phyloP scores from a whole-genome alignment of 2,888 invertebrate genomes.

The Endotricha flammealis region DNA sequence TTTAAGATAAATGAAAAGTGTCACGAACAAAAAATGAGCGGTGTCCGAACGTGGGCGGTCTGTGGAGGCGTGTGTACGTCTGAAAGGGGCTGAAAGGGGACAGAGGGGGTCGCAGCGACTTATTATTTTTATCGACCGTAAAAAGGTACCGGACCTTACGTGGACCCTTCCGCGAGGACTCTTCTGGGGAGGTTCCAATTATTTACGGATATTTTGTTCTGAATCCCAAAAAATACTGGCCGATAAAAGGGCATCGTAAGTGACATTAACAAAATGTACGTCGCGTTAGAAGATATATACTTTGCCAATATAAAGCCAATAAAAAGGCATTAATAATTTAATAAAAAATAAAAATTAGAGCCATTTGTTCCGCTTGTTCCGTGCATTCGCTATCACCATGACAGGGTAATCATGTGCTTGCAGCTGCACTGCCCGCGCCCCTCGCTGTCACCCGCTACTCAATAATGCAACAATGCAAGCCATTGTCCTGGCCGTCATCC shows the following conservation, averaged over 20 bases:
- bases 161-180: conserved; percentile 57
- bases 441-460: conserved; percentile 46
- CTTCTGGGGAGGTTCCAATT: conserved; percentile 62
- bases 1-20: conserved; percentile 35
- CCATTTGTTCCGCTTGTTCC: conserved; percentile 66
- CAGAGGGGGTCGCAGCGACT: conserved; percentile 41
- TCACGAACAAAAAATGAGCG: conserved; percentile 73
- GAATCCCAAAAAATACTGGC: conserved; percentile 62
- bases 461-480: conserved; percentile 65
- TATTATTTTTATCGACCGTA: conserved; percentile 75
- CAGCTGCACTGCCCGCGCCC: conserved; percentile 48
- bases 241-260: conserved; percentile 38
- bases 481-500: conserved; percentile 36
- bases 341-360: conserved; percentile 43
- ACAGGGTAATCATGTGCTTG: conserved; percentile 48
- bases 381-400: conserved; percentile 30
- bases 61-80: conserved; percentile 26
- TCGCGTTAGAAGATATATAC: neutral
- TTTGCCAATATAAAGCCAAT: conserved; percentile 7
- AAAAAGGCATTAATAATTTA: conserved; percentile 24
- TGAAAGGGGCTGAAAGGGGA: conserved; percentile 22
- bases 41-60: conserved; percentile 58
- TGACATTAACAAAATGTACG: neutral
- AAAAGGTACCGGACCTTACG: conserved; percentile 66
- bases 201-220: conserved; percentile 67